Percentiles rank a stretch among this genome's conserved stretches.
These are phyloP conservation scores for Eulemur rufifrons DNA, from an alignment of 2,113 vertebrate genomes.

Conservation along the genomic window DNA sequence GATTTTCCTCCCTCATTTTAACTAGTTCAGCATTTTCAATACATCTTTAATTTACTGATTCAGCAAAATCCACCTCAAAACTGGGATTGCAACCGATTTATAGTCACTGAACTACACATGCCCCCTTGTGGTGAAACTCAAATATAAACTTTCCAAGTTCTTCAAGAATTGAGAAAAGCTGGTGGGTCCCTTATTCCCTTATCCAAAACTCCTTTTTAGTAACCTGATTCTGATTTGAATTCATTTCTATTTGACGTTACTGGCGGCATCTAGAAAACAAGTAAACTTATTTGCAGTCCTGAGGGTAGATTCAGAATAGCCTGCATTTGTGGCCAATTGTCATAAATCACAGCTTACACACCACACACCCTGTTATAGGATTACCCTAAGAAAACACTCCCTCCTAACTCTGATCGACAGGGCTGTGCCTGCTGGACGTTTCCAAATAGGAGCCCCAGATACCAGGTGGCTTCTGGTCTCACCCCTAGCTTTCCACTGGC, in stretches of 20 bases:
- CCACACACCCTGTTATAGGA: neutral
- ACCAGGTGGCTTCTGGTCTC: neutral
- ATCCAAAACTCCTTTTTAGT: neutral
- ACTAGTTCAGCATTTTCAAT: constrained; percentile 40
- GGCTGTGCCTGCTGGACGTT: neutral
- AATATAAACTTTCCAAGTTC: neutral
- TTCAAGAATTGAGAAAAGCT: neutral
- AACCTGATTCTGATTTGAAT: neutral
- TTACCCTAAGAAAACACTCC: neutral
- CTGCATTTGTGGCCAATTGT: neutral
- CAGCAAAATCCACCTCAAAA: constrained; percentile 36
- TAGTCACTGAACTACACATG: neutral
- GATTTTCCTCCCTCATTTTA: neutral
- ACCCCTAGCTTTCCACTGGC: neutral
- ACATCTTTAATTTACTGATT: neutral
- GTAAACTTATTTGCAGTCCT: neutral
- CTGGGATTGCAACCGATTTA: neutral
- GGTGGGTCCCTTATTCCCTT: neutral
- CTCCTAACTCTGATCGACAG: neutral
- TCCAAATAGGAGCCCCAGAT: neutral
- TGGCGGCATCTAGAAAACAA: neutral
- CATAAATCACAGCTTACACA: neutral
- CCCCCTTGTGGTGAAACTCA: constrained; percentile 64
- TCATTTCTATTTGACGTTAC: neutral
- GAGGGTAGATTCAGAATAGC: neutral